Evolutionary conservation across 2,113 vertebrate species (phyloP).

Genomic region (Pyrgilauda ruficollis): DNA sequence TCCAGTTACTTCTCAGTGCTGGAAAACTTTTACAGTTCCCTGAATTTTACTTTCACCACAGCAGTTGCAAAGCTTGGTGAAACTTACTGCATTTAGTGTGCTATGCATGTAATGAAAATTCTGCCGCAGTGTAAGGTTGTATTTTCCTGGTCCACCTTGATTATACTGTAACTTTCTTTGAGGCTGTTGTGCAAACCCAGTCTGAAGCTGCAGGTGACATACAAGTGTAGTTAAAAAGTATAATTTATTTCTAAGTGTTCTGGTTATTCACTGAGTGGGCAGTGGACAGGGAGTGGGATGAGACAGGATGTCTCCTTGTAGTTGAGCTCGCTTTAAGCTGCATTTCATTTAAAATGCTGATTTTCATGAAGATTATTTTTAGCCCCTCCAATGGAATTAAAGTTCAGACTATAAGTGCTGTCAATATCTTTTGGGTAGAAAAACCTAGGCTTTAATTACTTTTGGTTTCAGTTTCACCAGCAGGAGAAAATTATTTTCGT

Average conservation of each 20-base stretch:
- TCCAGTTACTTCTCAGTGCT: not conserved
- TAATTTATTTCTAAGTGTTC: not conserved
- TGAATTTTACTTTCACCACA: not conserved
- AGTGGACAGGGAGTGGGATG: not conserved
- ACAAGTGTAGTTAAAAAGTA: not conserved
- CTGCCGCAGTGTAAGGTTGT: not conserved
- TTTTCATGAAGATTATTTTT: not conserved
- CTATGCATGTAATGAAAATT: not conserved
- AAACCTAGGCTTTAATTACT: not conserved
- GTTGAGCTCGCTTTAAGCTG: not conserved
- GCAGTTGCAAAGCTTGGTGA: not conserved
- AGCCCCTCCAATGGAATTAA: not conserved
- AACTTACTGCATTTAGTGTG: not conserved
- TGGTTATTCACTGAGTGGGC: not conserved
- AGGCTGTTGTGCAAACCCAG: not conserved
- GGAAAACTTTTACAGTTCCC: not conserved
- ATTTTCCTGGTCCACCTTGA: not conserved
- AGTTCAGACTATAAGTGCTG: not conserved
- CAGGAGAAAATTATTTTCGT: slow-evolving; percentile 23
- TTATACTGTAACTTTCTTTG: not conserved
- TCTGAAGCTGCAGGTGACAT: not conserved
- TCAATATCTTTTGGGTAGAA: not conserved
- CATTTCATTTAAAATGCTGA: not conserved
- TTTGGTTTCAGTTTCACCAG: slow-evolving; percentile 38
- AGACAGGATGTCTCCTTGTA: not conserved